Evolutionary conservation across 2,113 vertebrate species (phyloP), one percentile per base, ranked within the genome.

Genomic region (Pteropus alecto): DNA sequence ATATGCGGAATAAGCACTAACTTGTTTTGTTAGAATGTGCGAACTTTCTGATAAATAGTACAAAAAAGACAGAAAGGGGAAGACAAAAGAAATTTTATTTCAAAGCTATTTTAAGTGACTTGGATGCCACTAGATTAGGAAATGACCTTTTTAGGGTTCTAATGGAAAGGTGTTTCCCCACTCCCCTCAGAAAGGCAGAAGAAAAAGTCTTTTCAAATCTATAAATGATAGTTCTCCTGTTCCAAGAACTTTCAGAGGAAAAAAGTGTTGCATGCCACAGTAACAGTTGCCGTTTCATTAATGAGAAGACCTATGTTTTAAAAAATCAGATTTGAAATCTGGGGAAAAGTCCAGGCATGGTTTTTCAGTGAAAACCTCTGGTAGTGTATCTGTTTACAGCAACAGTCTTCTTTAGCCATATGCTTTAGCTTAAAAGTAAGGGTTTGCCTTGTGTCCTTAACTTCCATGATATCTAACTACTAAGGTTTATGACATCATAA

Each of bases 241-340:
- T 13, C 48, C 92, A 89, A 85, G 46, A 97, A 7, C 19, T 96
- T 88, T 70, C 60, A 71, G 76, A 61, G 54, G 30, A 13, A 30
- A 77, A 89, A 89, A 4, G 4, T 35, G 38, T 38, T 8, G 0
- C 43, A 9, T 38, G 28, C 46, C 83, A 33, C 68, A 97, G 79
- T 58, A 92, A 71, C n/a, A 63, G 18, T 70, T 94, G 33, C 61
- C 12, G 4, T 87, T 97, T 93, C 92, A 86, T 88, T 97, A 97
- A 94, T 16, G n/a, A 94, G 67, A 79, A 88, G 33, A 90, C 28
- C 56, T 5, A 0, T 51, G 7, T 76, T 88, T 30, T 41, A 54
- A 90, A 96, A 97, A 96, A 87, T 78, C 93, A 30, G 13, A 82
- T 96, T 79, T 87, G 70, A 97, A 98, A 98, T 67, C 19, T 79